Base-by-base conservation (phyloP, 2,113 vertebrate species). In the Myodes glareolus region DNA sequence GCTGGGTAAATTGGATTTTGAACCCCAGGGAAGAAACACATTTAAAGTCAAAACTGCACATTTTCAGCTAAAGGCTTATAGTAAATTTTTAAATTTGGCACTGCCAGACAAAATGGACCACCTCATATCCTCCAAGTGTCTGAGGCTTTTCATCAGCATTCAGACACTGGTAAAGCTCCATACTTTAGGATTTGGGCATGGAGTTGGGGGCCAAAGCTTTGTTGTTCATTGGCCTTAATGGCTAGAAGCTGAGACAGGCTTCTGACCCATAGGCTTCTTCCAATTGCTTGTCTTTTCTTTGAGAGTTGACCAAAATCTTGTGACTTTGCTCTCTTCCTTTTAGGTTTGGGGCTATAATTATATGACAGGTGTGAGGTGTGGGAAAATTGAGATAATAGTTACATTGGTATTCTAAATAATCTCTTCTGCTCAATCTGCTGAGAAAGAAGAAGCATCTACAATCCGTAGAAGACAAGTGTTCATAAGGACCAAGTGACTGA, bases 1-100 rank as follows among this genome's bases (percentile, higher is more conserved):
- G 45, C 70, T 89, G 52, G 42, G 31, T 75, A 97, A 97, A 98
- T 97, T 97, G 88, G 72, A 95, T 97, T 97, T 97, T 96, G 95
- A 96, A 81, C 94, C 92, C 58, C 25, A 90, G 94, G 97, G 80
- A 96, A 91, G 88, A 97, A 98, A 97, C 29, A 42, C 55, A 85
- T 95, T 96, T 96, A 97, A 97, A 96, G 93, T 96, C 67, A 94
- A 72, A 94, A 94, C 89, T 93, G 78, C 2, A 95, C 84, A 72
- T 92, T 95, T 70, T 81, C 10, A 58, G 77, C 93, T 94, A 77
- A 94, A 97, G 39, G 95, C 92, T 95, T 96, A 50, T 42, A 87
- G 63, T 72, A 95, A 96, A 92, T 95, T 95, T 67, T 95, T 92
- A 95, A 97, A 82, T 94, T 96, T 92, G 58, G 93, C 91, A 93